These are phyloP conservation scores for Zaprionus obscuricornis DNA, from an alignment of 2,888 invertebrate genomes.

Conservation along the genomic window DNA sequence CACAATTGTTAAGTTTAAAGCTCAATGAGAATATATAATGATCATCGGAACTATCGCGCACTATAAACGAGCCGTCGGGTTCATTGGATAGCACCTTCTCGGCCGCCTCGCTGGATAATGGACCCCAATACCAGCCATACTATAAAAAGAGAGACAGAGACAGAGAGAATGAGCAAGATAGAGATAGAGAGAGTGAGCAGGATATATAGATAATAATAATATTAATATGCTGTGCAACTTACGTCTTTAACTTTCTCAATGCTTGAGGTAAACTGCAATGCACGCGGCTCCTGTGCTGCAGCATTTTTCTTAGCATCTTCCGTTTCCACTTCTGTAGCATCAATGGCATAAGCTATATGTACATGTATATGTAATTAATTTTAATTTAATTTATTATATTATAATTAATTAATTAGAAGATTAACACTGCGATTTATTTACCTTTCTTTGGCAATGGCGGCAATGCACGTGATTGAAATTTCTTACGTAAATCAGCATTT, in stretches of 20 bases:
- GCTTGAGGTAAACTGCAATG: slow-evolving; percentile 94
- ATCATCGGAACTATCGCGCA: slow-evolving; percentile 96
- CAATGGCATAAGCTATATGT: slow-evolving; percentile 69
- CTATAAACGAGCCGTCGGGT: slow-evolving; percentile 96
- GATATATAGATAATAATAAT: neutral
- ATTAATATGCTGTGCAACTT: slow-evolving; percentile 84
- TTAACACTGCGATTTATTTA: slow-evolving; percentile 51
- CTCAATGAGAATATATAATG: slow-evolving; percentile 97
- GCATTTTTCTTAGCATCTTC: slow-evolving; percentile 74
- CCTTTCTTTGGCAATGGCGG: slow-evolving; percentile 87
- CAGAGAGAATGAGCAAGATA: too few relatives aligned
- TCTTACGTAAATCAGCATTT: slow-evolving; percentile 80
- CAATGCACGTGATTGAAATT: slow-evolving; percentile 87
- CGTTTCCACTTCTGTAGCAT: slow-evolving; percentile 53
- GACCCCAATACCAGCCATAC: slow-evolving; percentile 99
- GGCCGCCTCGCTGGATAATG: slow-evolving; percentile 94
- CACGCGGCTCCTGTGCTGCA: slow-evolving; percentile 76
- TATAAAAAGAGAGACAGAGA: slow-evolving; percentile 83
- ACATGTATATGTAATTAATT: too few relatives aligned
- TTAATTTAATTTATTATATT: too few relatives aligned
- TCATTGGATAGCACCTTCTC: slow-evolving; percentile 95
- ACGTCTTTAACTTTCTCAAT: slow-evolving; percentile 97
- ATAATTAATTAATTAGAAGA: neutral
- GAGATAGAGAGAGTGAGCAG: too few relatives aligned
- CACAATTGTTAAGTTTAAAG: slow-evolving; percentile 94